Conservation (phyloP, 1,140 invertebrate genomes). For the Ditylenchus dipsaci region DNA sequence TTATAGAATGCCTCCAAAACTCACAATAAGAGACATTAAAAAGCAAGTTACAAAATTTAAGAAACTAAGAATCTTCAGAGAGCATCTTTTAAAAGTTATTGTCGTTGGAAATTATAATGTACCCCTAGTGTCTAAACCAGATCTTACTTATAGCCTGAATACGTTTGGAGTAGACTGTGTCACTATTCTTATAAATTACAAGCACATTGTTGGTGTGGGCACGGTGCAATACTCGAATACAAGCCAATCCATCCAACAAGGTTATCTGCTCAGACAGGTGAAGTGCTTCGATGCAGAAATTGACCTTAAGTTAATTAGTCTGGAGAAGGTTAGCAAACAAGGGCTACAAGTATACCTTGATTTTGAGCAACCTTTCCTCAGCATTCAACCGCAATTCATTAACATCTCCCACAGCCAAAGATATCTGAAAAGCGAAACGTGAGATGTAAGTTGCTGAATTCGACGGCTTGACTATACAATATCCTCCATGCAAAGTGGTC, state of each 20-base stretch:
- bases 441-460: background rate
- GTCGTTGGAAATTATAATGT: no score
- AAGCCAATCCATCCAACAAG: conserved; percentile 25
- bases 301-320: conserved; percentile 30
- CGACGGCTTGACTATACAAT: background rate
- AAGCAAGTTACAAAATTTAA: no score
- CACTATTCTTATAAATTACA: conserved; percentile 33
- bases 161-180: conserved; percentile 29
- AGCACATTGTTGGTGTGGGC: conserved; percentile 40
- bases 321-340: background rate
- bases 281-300: conserved; percentile 48
- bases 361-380: conserved; percentile 38
- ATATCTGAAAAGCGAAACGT: conserved; percentile 23
- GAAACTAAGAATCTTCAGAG: no score
- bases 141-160: conserved; percentile 36
- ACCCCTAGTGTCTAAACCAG: no score
- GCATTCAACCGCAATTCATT: conserved; percentile 37
- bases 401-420: conserved; percentile 44
- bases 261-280: conserved; percentile 42
- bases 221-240: conserved; percentile 35
- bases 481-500: no score
- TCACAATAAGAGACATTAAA: no score
- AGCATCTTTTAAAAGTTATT: no score
- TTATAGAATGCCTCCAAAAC: no score
- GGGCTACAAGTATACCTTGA: conserved; percentile 22